phyloP scores from a whole-genome alignment of 2,888 invertebrate species.

The Erynnis tages region DNA sequence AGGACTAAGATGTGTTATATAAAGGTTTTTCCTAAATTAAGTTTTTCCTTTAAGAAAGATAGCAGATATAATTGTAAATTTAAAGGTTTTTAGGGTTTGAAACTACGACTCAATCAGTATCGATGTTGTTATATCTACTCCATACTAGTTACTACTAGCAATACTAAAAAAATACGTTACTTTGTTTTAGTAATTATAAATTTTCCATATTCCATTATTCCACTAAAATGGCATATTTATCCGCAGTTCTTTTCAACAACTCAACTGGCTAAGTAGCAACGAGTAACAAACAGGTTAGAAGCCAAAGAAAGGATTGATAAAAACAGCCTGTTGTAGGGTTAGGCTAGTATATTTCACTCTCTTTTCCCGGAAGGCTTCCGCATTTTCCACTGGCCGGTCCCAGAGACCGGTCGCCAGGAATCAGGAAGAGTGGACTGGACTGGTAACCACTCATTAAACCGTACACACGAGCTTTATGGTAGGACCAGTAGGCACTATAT shows the following conservation, averaged over 20 bases:
- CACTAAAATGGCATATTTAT: too few species aligned
- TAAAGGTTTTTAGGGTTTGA: background rate
- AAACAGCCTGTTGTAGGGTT: conserved; percentile 10
- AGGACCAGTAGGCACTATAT: background rate
- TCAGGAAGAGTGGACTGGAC: conserved; percentile 46
- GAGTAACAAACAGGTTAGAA: conserved; percentile 18
- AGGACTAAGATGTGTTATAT: too few species aligned
- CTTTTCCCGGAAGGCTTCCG: conserved; percentile 49
- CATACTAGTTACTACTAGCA: too few species aligned
- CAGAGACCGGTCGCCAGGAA: conserved; percentile 46
- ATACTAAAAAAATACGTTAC: too few species aligned
- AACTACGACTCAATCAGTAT: too few species aligned
- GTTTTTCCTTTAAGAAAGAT: too few species aligned
- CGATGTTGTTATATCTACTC: too few species aligned
- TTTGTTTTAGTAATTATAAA: too few species aligned
- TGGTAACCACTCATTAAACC: conserved; percentile 12
- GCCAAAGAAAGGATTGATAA: conserved; percentile 14
- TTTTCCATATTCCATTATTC: background rate
- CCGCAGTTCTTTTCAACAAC: background rate
- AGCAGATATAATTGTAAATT: background rate
- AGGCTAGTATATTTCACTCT: conserved; percentile 47
- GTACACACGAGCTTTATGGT: conserved; percentile 5
- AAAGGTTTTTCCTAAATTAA: too few species aligned
- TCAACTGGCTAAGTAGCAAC: too few species aligned
- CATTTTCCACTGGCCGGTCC: conserved; percentile 46